These are phyloP conservation scores for Heliconius erato DNA, from an alignment of 2,888 invertebrate genomes.

Conservation along the genomic window DNA sequence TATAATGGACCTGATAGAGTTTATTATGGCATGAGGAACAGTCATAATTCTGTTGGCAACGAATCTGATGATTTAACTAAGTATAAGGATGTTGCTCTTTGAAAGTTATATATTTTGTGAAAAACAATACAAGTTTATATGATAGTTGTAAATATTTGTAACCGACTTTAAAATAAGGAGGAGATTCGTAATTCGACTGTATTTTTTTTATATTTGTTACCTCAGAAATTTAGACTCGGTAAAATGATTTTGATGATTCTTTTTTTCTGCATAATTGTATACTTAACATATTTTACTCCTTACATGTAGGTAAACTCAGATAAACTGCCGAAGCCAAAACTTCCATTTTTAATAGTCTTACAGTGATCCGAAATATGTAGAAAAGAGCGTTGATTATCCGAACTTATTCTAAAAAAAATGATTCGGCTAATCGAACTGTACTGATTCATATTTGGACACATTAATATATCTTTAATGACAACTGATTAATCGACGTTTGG, in stretches of 20 bases:
- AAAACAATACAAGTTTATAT: neutral
- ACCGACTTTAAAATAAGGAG: no score
- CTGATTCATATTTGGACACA: no score
- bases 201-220: no score
- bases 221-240: no score
- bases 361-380: neutral
- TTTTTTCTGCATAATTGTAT: no score
- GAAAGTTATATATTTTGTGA: constrained; percentile 37
- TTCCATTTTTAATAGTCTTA: neutral
- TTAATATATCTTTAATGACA: no score
- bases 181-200: no score
- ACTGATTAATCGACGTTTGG: no score
- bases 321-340: no score
- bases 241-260: no score
- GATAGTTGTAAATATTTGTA: neutral
- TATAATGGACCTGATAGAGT: constrained; percentile 76
- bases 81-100: constrained; percentile 88
- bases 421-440: neutral
- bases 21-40: constrained; percentile 78
- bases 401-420: neutral
- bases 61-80: constrained; percentile 88
- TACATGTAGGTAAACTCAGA: no score
- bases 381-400: neutral
- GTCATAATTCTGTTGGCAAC: constrained; percentile 87
- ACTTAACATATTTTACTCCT: no score